Conservation (phyloP, 2,888 invertebrate species). For the Ophion obscuratus region DNA sequence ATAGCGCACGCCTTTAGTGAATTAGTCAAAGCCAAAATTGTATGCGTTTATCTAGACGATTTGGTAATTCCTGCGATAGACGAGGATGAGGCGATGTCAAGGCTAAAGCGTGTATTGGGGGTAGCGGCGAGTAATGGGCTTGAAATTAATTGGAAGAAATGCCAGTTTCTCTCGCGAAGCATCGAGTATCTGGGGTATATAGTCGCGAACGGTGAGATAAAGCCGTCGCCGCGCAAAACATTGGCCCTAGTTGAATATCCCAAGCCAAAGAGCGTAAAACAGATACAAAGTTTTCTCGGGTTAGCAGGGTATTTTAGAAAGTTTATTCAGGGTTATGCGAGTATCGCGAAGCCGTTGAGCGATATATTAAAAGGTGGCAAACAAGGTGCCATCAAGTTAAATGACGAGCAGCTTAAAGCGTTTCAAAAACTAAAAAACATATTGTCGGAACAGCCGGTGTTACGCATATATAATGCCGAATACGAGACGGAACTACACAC, state of each 20-base stretch:
- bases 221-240: constrained; percentile 57
- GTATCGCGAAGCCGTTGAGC: constrained; percentile 71
- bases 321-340: constrained; percentile 62
- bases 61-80: constrained; percentile 60
- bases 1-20: constrained; percentile 68
- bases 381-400: constrained; percentile 52
- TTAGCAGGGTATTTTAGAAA: constrained; percentile 66
- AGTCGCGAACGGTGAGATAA: constrained; percentile 48
- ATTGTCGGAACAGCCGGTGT: constrained; percentile 51
- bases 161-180: constrained; percentile 54
- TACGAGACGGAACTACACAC: constrained; percentile 66
- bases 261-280: constrained; percentile 40
- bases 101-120: constrained; percentile 54
- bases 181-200: constrained; percentile 64
- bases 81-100: constrained; percentile 45
- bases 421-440: constrained; percentile 57
- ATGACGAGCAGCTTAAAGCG: constrained; percentile 36
- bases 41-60: constrained; percentile 61
- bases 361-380: constrained; percentile 68
- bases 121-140: constrained; percentile 58
- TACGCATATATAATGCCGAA: constrained; percentile 53
- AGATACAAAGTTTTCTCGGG: constrained; percentile 66
- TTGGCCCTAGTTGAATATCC: constrained; percentile 65
- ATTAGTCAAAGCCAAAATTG: constrained; percentile 36
- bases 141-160: constrained; percentile 66